Base-by-base conservation (phyloP, 2,797 vertebrate genomes). In the Loriculus beryllinus region DNA sequence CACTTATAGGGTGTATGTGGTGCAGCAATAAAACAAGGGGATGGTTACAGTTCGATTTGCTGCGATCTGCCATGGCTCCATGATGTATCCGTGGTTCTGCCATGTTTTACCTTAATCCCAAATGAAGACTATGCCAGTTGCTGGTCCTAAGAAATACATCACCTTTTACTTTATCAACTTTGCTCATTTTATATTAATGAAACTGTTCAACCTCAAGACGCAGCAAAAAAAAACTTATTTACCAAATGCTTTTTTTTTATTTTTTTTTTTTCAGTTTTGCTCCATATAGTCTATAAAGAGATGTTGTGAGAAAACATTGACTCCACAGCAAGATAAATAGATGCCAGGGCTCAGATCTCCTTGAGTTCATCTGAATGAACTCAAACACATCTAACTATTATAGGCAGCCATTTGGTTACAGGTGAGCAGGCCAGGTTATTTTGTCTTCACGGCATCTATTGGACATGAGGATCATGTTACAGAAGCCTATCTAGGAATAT, bases 241-340 rank as follows among this genome's bases (percentile, higher is more conserved):
- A 81, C 7, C 11, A 33, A 54, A 35, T 7, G 1, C 0, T 3
- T 16, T 43, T 63, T 45, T 35, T 22, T 22, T n/a, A n/a, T 3
- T 12, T 37, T 63, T 43, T 40, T 25, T 60, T 35, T n/a, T 35
- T 1, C 10, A 45, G 40, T 79, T 68, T 65, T 90, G 3, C 7
- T 56, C 22, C 28, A 15, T 40, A 9, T 33, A 54, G 52, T 59
- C 10, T 13, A 33, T 31, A 68, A 69, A 25, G 5, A 74, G 33
- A 45, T 74, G 78, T 72, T 84, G 28, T 51, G 39, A 81, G 29
- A 26, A 87, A 76, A 18, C 0, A 1, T 75, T 65, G 18, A 57
- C 23, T 72, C 26, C 29, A 76, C 5, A 52, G 29, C 4, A 76
- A 87, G 80, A 67, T 8, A 60, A 81, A 76, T 37, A 5, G 21